phyloP scores from a whole-genome alignment of 2,888 invertebrate genomes.

The Hemaris fuciformis region DNA sequence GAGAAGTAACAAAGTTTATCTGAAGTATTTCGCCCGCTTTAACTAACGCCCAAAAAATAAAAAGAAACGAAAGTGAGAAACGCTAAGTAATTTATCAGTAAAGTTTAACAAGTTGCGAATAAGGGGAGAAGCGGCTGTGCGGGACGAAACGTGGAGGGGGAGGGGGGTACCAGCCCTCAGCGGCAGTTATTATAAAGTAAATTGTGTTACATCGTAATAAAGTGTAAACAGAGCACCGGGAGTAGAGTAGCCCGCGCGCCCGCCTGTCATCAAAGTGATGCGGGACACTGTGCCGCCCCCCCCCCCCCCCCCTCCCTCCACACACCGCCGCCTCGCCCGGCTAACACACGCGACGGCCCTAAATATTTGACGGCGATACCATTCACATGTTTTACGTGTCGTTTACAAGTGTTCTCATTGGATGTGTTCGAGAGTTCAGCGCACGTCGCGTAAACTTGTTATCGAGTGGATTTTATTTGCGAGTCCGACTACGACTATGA shows the following conservation, averaged over 20 bases:
- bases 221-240: background rate
- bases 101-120: background rate
- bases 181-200: conserved; percentile 3
- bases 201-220: background rate
- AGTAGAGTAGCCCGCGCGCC: background rate
- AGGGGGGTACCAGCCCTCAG: background rate
- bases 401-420: background rate
- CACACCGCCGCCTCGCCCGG: too few relatives aligned
- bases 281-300: background rate
- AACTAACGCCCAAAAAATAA: conserved; percentile 9
- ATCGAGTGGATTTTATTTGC: conserved; percentile 1
- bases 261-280: background rate
- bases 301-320: background rate
- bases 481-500: too few relatives aligned
- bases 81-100: conserved; percentile 5
- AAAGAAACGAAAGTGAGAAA: background rate
- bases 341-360: background rate
- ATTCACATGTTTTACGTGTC: background rate
- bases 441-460: background rate
- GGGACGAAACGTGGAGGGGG: background rate
- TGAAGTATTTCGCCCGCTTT: background rate
- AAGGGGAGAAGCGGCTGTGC: too few relatives aligned
- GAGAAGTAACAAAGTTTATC: background rate
- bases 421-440: background rate
- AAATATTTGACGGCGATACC: background rate